phyloP scores from a whole-genome alignment of 2,797 vertebrate species.

The Lithobates pipiens region DNA sequence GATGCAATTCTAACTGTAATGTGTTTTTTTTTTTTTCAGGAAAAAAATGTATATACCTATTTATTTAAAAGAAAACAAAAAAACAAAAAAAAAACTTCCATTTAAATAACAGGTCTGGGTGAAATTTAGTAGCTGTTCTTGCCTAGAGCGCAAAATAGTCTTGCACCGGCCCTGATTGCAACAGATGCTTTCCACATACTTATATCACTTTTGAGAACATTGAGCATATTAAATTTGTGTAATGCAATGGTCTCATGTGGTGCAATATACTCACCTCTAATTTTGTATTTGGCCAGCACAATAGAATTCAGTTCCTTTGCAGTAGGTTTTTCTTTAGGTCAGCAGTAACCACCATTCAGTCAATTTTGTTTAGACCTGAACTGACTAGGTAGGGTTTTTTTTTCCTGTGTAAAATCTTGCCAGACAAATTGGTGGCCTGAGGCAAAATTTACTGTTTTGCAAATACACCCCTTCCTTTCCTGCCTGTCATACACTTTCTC shows the following conservation, averaged over 20 bases:
- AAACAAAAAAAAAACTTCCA: no score
- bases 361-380: conserved; percentile 44
- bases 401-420: conserved; percentile 60
- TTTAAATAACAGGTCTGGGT: no score
- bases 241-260: background rate
- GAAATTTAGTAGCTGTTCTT: no score
- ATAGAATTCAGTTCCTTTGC: conserved; percentile 37
- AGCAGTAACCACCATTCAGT: conserved; percentile 51
- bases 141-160: no score
- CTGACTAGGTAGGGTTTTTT: conserved; percentile 40
- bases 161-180: no score
- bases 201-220: no score
- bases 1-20: no score
- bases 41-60: no score
- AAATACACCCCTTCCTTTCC: conserved; percentile 22
- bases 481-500: conserved; percentile 42
- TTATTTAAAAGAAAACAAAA: no score
- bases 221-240: background rate
- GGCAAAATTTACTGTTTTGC: conserved; percentile 65
- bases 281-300: conserved; percentile 23
- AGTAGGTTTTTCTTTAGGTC: conserved; percentile 44
- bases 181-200: background rate
- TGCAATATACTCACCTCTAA: background rate
- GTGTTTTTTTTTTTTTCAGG: no score
- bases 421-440: conserved; percentile 69